A percentile compares a stretch with the other conserved stretches of the same genome.
Evolutionary conservation across 2,113 vertebrate species (phyloP).

Genomic region (Hirundichthys speculiger): DNA sequence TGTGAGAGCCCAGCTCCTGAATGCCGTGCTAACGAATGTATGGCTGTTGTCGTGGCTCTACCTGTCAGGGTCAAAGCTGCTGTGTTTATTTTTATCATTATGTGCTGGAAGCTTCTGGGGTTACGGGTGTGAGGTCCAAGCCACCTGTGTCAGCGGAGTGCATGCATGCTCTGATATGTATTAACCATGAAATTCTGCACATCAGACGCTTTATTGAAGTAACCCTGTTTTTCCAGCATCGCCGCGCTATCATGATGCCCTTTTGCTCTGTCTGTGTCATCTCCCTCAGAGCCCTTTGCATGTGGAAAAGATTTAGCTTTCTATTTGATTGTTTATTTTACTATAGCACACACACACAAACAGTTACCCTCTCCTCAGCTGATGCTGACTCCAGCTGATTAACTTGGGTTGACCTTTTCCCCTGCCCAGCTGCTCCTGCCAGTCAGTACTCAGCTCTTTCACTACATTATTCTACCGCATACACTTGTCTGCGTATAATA

Average conservation of each 20-base stretch:
- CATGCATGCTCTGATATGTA: slow-evolving; percentile 32
- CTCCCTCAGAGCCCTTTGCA: slow-evolving; percentile 20
- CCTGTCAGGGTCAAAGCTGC: slow-evolving; percentile 54
- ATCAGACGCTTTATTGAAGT: slow-evolving; percentile 43
- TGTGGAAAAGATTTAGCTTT: slow-evolving; percentile 26
- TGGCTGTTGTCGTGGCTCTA: slow-evolving; percentile 50
- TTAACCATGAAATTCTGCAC: slow-evolving; percentile 51
- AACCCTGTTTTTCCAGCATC: slow-evolving; percentile 28
- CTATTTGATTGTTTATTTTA: slow-evolving; percentile 44
- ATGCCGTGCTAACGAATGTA: slow-evolving; percentile 48
- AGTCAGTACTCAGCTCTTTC: slow-evolving; percentile 40
- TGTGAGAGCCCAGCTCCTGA: slow-evolving; percentile 27
- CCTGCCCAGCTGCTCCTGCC: slow-evolving; percentile 72
- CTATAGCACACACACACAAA: slow-evolving; percentile 19
- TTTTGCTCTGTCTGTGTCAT: not conserved
- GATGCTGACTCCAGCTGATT: slow-evolving; percentile 76
- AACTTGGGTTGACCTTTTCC: slow-evolving; percentile 72
- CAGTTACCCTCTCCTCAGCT: slow-evolving; percentile 47
- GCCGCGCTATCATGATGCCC: slow-evolving; percentile 13
- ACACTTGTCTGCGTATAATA: slow-evolving; percentile 21
- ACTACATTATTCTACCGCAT: slow-evolving; percentile 53
- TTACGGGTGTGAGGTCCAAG: slow-evolving; percentile 21
- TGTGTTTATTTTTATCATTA: slow-evolving; percentile 60
- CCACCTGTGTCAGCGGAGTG: slow-evolving; percentile 54
- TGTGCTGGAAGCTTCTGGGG: slow-evolving; percentile 23